Percentiles rank a stretch among this genome's conserved stretches.
These are phyloP conservation scores for Hylaeus volcanicus DNA, from an alignment of 1,140 invertebrate genomes.

Conservation along the genomic window DNA sequence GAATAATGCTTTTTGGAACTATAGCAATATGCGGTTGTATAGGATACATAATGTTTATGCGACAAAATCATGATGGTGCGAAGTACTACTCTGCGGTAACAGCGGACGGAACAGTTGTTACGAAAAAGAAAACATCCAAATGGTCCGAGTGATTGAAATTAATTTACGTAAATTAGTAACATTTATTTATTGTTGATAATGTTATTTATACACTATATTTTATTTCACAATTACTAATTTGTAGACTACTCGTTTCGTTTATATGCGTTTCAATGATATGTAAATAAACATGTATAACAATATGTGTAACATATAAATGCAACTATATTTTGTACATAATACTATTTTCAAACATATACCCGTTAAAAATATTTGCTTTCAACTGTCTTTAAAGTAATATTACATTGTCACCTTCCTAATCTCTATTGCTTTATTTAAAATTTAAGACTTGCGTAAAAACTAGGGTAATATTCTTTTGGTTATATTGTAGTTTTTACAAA, in stretches of 20 bases:
- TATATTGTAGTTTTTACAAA: slow-evolving; percentile 21
- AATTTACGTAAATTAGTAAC: slow-evolving; percentile 1
- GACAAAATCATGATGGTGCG: slow-evolving; percentile 86
- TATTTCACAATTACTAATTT: neutral
- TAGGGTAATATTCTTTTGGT: neutral
- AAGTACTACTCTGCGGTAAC: slow-evolving; percentile 89
- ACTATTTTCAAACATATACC: neutral
- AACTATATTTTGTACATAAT: neutral
- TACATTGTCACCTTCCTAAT: slow-evolving; percentile 3
- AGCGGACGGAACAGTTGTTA: slow-evolving; percentile 86
- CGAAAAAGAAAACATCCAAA: slow-evolving; percentile 89
- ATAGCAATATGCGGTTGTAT: slow-evolving; percentile 83
- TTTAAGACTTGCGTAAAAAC: slow-evolving; percentile 10
- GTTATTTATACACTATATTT: neutral
- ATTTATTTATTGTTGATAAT: neutral
- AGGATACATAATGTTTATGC: slow-evolving; percentile 91
- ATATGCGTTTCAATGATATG: slow-evolving; percentile 10
- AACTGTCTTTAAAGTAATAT: neutral
- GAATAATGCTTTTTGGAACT: slow-evolving; percentile 88
- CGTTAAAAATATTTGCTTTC: slow-evolving; percentile 12
- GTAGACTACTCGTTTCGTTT: neutral
- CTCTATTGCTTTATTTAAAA: slow-evolving; percentile 12
- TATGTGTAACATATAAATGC: slow-evolving; percentile 5
- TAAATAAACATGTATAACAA: slow-evolving; percentile 27
- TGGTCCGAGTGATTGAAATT: slow-evolving; percentile 81